Evolutionary conservation across 2,113 vertebrate species (phyloP).

Genomic region (Telmatochromis brichardi): DNA sequence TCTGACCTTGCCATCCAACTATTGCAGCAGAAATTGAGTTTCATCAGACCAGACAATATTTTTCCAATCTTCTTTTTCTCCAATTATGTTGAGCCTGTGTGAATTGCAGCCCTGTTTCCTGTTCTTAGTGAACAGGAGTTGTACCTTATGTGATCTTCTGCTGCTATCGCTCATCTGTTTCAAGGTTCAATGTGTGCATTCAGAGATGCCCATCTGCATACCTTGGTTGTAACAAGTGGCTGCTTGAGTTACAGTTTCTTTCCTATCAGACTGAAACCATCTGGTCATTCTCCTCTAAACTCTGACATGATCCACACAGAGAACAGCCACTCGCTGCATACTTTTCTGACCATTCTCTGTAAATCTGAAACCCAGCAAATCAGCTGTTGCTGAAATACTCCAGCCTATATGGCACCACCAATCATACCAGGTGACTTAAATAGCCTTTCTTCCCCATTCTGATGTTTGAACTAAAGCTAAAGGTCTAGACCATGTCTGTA

Average conservation of each 20-base stretch:
- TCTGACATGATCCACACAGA: not conserved
- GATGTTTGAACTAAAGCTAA: not conserved
- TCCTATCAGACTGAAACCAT: not conserved
- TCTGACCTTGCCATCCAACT: not conserved
- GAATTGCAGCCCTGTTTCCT: not conserved
- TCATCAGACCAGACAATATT: not conserved
- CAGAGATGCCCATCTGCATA: not conserved
- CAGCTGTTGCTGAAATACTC: not conserved
- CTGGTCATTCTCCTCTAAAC: not conserved
- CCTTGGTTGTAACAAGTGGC: not conserved
- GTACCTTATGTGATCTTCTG: not conserved
- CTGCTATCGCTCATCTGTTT: not conserved
- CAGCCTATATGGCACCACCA: not conserved
- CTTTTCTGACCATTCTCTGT: not conserved
- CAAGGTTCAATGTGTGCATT: not conserved
- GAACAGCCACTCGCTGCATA: not conserved
- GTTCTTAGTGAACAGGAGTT: not conserved
- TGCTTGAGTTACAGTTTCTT: not conserved
- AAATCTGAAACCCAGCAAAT: not conserved
- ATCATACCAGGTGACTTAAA: not conserved
- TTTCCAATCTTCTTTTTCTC: not conserved
- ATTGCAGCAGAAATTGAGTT: not conserved
- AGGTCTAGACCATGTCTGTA: not conserved
- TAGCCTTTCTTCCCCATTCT: not conserved
- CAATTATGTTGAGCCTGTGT: not conserved